These are phyloP conservation scores for Catagonus wagneri DNA, from an alignment of 2,113 vertebrate genomes.

Conservation along the genomic window DNA sequence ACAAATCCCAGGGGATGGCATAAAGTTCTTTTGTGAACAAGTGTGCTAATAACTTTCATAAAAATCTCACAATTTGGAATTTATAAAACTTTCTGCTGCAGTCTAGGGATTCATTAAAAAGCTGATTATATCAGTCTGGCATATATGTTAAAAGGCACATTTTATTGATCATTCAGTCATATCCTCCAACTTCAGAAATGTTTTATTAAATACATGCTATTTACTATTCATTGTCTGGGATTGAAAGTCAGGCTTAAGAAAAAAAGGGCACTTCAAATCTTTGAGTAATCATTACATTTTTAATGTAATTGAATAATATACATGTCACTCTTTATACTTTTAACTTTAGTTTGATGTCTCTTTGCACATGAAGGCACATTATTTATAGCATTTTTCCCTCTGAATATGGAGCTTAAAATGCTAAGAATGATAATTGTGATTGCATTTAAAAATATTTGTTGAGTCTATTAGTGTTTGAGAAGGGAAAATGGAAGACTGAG, in stretches of 20 bases:
- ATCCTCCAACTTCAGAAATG: slow-evolving; percentile 44
- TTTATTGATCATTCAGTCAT: slow-evolving; percentile 41
- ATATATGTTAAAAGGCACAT: slow-evolving; percentile 14
- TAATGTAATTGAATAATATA: slow-evolving; percentile 8
- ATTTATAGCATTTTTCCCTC: neutral
- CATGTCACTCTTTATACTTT: neutral
- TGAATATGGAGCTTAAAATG: slow-evolving; percentile 30
- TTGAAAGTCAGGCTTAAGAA: slow-evolving; percentile 45
- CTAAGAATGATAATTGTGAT: neutral
- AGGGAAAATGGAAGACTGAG: neutral
- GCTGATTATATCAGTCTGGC: neutral
- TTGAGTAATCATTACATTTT: neutral
- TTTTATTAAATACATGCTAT: slow-evolving; percentile 63
- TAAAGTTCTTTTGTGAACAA: slow-evolving; percentile 67
- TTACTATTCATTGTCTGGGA: slow-evolving; percentile 22
- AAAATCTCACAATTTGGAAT: slow-evolving; percentile 68
- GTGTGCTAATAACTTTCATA: slow-evolving; percentile 64
- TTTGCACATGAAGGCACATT: neutral
- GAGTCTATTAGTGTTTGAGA: neutral
- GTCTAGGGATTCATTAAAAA: slow-evolving; percentile 63
- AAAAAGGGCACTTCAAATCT: neutral
- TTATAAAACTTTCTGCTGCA: slow-evolving; percentile 57
- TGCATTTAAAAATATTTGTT: neutral
- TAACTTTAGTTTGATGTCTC: slow-evolving; percentile 36
- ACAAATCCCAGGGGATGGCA: slow-evolving; percentile 35